These are phyloP conservation scores for Carterocephalus palaemon DNA, from an alignment of 2,888 invertebrate genomes.

Conservation along the genomic window DNA sequence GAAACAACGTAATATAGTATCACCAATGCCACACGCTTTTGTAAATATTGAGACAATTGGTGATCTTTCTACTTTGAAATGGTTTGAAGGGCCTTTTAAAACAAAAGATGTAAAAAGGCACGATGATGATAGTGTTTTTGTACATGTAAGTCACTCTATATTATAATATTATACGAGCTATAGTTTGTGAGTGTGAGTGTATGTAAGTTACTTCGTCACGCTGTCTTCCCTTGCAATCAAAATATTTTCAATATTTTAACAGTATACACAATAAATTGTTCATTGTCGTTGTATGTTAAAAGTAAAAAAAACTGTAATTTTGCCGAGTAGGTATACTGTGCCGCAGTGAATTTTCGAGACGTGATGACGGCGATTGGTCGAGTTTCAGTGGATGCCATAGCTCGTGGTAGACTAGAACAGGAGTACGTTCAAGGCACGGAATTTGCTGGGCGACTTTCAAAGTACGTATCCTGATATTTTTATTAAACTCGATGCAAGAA, in stretches of 20 bases:
- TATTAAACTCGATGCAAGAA: too few relatives aligned
- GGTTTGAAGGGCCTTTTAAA: conserved; percentile 10
- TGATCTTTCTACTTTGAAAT: conserved; percentile 14
- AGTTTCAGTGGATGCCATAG: conserved; percentile 84
- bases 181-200: too few relatives aligned
- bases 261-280: too few relatives aligned
- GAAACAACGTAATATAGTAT: not conserved
- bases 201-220: too few relatives aligned
- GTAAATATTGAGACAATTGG: conserved; percentile 15
- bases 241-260: too few relatives aligned
- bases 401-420: conserved; percentile 37
- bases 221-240: too few relatives aligned
- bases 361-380: conserved; percentile 93
- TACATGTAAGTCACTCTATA: conserved; percentile 3
- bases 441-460: conserved; percentile 66
- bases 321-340: conserved; percentile 70
- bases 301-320: too few relatives aligned
- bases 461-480: conserved; percentile 26
- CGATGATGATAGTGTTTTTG: not conserved
- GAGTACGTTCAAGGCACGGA: conserved; percentile 58
- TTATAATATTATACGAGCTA: too few relatives aligned
- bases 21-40: conserved; percentile 9
- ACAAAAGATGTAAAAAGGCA: not conserved
- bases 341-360: conserved; percentile 91
- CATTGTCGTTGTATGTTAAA: too few relatives aligned